A percentile compares a stretch with the other conserved stretches of the same genome.
Evolutionary conservation across 2,888 invertebrate species (phyloP).

Genomic region (Sesia apiformis): DNA sequence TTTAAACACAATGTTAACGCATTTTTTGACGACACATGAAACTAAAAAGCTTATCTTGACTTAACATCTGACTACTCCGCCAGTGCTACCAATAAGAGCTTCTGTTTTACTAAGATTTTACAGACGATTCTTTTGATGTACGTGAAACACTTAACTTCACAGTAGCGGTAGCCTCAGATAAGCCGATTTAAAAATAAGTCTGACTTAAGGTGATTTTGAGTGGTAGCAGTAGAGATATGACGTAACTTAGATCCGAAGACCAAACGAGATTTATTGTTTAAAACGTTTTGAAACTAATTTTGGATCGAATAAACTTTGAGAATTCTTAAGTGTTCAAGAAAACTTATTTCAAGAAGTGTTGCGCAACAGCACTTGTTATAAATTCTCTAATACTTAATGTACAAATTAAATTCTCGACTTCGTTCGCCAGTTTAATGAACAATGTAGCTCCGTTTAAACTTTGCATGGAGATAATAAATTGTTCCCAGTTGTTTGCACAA

Average conservation of each 20-base stretch:
- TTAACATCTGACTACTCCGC: no score
- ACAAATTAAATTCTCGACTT: constrained; percentile 31
- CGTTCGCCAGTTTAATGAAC: constrained; percentile 29
- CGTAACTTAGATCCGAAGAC: neutral
- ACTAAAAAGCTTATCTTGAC: no score
- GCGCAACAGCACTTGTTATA: constrained; percentile 3
- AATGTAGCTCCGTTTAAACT: constrained; percentile 25
- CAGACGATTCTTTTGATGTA: constrained; percentile 17
- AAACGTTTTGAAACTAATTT: neutral
- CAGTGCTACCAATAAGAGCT: no score
- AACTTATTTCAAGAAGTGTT: neutral
- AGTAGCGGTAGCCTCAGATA: constrained; percentile 20
- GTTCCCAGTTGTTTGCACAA: constrained; percentile 29
- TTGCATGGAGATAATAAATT: constrained; percentile 33
- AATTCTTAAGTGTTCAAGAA: neutral
- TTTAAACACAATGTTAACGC: no score
- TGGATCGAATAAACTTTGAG: neutral
- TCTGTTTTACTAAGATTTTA: neutral
- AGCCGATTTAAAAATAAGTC: constrained; percentile 29
- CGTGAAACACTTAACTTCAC: constrained; percentile 24
- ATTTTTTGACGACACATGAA: no score
- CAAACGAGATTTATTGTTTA: neutral
- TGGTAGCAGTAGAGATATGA: constrained; percentile 18
- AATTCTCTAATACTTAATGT: constrained; percentile 11
- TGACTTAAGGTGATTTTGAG: constrained; percentile 24